These are phyloP conservation scores for Crotalus tigris DNA, from an alignment of 2,113 vertebrate species.

Conservation along the genomic window DNA sequence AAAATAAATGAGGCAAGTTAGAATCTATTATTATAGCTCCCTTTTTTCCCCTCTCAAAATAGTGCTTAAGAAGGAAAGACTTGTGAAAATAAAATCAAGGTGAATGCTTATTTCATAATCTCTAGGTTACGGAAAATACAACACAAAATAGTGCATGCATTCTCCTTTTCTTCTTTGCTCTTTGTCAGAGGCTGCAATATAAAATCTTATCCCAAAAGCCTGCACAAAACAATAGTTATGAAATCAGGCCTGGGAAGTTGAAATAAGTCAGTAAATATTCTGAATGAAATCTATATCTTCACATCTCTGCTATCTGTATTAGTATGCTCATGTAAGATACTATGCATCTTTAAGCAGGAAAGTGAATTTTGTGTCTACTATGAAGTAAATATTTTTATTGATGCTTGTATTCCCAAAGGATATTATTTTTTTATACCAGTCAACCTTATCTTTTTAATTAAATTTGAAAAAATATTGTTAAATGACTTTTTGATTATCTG, in stretches of 20 bases:
- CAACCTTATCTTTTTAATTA: conserved; percentile 14
- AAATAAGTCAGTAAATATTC: conserved; percentile 42
- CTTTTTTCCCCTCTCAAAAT: conserved; percentile 11
- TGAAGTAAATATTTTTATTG: conserved; percentile 14
- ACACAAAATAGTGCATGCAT: neutral
- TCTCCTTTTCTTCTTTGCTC: neutral
- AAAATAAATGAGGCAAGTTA: conserved; percentile 28
- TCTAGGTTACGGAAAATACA: neutral
- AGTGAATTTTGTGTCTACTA: conserved; percentile 5
- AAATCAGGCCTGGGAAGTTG: conserved; percentile 32
- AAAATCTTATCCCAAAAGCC: conserved; percentile 69
- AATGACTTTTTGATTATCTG: neutral
- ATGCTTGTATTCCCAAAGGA: neutral
- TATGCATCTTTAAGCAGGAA: conserved; percentile 30
- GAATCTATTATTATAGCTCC: neutral
- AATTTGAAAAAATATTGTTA: conserved; percentile 27
- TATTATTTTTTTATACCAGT: neutral
- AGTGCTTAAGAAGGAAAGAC: conserved; percentile 23
- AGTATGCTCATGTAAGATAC: conserved; percentile 27
- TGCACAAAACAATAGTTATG: conserved; percentile 52
- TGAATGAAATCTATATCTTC: conserved; percentile 34
- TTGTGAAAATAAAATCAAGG: neutral
- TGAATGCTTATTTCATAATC: neutral
- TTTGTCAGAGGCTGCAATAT: conserved; percentile 41
- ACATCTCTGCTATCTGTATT: neutral